These are phyloP conservation scores for Paramisgurnus dabryanus DNA, from an alignment of 2,113 vertebrate species.

Conservation along the genomic window DNA sequence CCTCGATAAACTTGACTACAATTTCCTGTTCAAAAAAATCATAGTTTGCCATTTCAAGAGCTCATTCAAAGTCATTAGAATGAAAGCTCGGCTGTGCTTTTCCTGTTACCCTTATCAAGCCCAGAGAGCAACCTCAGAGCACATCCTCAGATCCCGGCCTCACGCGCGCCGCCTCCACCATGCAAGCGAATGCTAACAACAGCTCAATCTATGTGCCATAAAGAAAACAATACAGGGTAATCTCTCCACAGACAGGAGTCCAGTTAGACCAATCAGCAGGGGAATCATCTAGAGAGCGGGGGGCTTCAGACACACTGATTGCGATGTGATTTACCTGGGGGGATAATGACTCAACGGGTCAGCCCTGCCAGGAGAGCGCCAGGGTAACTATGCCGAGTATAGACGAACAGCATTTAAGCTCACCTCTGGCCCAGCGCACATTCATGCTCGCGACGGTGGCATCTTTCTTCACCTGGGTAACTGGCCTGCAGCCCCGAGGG, in stretches of 20 bases:
- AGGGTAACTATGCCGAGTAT: slow-evolving; percentile 13
- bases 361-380: slow-evolving; percentile 60
- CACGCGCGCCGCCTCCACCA: slow-evolving; percentile 43
- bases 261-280: slow-evolving; percentile 79
- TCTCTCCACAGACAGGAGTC: slow-evolving; percentile 75
- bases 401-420: slow-evolving; percentile 9
- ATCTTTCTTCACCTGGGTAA: slow-evolving; percentile 4
- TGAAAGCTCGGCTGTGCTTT: slow-evolving; percentile 24
- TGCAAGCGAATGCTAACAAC: slow-evolving; percentile 67
- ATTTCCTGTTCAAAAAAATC: slow-evolving; percentile 33
- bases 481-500: slow-evolving; percentile 62
- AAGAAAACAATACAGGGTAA: slow-evolving; percentile 78
- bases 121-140: slow-evolving; percentile 17
- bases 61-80: slow-evolving; percentile 41
- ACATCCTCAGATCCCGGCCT: slow-evolving; percentile 40
- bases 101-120: slow-evolving; percentile 32
- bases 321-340: slow-evolving; percentile 75
- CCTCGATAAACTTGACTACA: not conserved
- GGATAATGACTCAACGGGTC: slow-evolving; percentile 74
- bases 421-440: slow-evolving; percentile 14
- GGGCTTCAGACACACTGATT: slow-evolving; percentile 75
- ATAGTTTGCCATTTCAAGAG: slow-evolving; percentile 35
- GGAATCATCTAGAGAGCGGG: slow-evolving; percentile 76
- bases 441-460: not conserved
- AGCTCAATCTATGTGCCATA: slow-evolving; percentile 68